Base-by-base conservation (phyloP, 2,113 vertebrate species). In the Neodontobutis hainanensis region DNA sequence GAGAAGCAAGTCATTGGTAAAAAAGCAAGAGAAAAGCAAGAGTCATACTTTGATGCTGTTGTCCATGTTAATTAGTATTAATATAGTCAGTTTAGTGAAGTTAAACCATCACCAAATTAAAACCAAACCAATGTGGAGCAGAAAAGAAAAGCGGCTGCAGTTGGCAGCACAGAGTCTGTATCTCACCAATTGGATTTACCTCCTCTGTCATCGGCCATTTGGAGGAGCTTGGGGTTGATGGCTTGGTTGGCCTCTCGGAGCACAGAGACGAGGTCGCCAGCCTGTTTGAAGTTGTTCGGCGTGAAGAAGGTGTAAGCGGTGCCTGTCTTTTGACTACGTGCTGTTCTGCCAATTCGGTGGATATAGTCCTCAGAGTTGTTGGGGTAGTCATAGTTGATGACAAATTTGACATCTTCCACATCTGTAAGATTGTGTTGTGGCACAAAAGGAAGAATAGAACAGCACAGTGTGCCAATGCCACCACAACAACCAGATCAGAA, bases 311-410 rank as follows among this genome's bases (percentile, higher is more conserved):
- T 99, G 88, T 99, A 99, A 83, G 97, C 97, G 45, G 97, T 99
- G 93, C 97, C 97, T 57, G 97, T 99, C 96, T 99, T 99, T 95
- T 95, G 96, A 92, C 97, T 99, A 91, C 97, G 97, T 87, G 97
- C 97, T 66, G 97, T 99, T 92, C 97, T 92, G 92, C 97, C 97
- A 92, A 99, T 99, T 90, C 97, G 97, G 92, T 99, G 97, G 92
- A 99, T 98, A 96, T 99, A 99, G 93, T 99, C 97, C 95, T 99
- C 97, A 88, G 97, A 99, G 94, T 98, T 99, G 96, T 99, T 99
- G 91, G 97, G 97, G 95, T 99, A 99, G 95, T 99, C 97, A 95
- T 95, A 99, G 96, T 99, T 99, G 95, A 99, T 99, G 95, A 99
- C 97, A 97, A 99, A 99, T 97, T 99, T 99, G 92, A 99, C 95